Conservation (phyloP, 1,140 invertebrate genomes). For the Drosophila bipectinata region DNA sequence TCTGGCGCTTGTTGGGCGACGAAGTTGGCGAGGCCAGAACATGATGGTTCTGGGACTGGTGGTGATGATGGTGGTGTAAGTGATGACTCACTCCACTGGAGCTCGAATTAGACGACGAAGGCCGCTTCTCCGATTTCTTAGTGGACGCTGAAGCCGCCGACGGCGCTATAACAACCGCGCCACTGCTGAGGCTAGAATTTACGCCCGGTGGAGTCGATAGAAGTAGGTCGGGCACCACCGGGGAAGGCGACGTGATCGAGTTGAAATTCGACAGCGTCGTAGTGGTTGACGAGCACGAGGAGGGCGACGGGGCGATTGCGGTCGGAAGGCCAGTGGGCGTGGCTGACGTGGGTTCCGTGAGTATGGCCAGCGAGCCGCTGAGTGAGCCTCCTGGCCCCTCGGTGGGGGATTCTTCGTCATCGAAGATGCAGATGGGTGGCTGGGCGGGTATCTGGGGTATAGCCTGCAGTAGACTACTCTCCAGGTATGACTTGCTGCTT, state of each 20-base stretch:
- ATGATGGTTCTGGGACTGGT: conserved; percentile 71
- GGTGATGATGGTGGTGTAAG: conserved; percentile 55
- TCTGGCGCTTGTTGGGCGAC: conserved; percentile 78
- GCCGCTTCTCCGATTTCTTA: conserved; percentile 76
- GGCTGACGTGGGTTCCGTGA: conserved; percentile 50
- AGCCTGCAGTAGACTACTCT: conserved; percentile 76
- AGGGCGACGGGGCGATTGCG: conserved; percentile 69
- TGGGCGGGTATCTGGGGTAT: conserved; percentile 82
- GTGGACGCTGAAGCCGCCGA: conserved; percentile 26
- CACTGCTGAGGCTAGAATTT: conserved; percentile 66
- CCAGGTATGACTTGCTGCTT: conserved; percentile 66
- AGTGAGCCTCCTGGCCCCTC: conserved; percentile 41
- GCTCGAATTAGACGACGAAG: conserved; percentile 55
- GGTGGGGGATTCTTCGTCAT: conserved; percentile 78
- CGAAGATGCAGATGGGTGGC: conserved; percentile 81
- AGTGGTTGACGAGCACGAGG: conserved; percentile 72
- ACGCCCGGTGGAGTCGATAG: conserved; percentile 76
- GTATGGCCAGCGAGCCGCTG: conserved; percentile 58
- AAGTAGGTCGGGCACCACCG: conserved; percentile 78
- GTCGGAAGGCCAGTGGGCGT: conserved; percentile 47
- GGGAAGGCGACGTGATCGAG: conserved; percentile 81
- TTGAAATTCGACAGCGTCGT: conserved; percentile 79
- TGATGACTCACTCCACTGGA: conserved; percentile 42
- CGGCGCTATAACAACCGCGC: conserved; percentile 39
- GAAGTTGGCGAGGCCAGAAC: conserved; percentile 69